phyloP scores from a whole-genome alignment of 2,888 invertebrate species.

The Acanthacorydalis orientalis region DNA sequence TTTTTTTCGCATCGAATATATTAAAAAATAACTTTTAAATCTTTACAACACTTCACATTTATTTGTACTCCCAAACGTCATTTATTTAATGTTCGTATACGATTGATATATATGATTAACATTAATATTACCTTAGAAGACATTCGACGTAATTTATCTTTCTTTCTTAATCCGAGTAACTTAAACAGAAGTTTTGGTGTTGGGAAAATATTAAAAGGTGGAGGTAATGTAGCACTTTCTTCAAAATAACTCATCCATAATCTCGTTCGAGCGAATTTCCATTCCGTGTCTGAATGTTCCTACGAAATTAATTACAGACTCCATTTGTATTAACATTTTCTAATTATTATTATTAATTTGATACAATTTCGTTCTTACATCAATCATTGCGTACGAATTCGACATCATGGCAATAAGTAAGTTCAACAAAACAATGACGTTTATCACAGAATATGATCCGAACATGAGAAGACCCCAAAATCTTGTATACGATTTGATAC shows the following conservation, averaged over 20 bases:
- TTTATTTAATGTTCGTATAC: slow-evolving; percentile 2
- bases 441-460: slow-evolving; percentile 88
- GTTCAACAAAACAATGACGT: slow-evolving; percentile 83
- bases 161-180: slow-evolving; percentile 42
- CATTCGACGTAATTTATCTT: slow-evolving; percentile 37
- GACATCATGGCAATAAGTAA: slow-evolving; percentile 97
- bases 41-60: too few relatives aligned
- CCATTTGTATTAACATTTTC: background rate
- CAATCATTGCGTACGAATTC: slow-evolving; percentile 85
- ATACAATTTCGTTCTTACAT: slow-evolving; percentile 38
- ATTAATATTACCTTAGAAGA: slow-evolving; percentile 28
- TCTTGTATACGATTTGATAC: slow-evolving; percentile 77
- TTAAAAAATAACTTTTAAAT: too few relatives aligned
- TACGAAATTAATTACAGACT: slow-evolving; percentile 18
- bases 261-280: slow-evolving; percentile 90
- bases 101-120: background rate
- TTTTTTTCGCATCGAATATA: too few relatives aligned
- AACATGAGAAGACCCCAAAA: slow-evolving; percentile 95
- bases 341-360: background rate
- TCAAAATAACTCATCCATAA: slow-evolving; percentile 96
- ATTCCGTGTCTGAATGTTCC: slow-evolving; percentile 89
- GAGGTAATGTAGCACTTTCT: slow-evolving; percentile 74
- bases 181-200: slow-evolving; percentile 65
- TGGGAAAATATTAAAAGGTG: slow-evolving; percentile 87
- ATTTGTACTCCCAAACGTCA: background rate